Base-by-base conservation (phyloP, 2,797 vertebrate species). In the Paramormyrops hopkinsi region DNA sequence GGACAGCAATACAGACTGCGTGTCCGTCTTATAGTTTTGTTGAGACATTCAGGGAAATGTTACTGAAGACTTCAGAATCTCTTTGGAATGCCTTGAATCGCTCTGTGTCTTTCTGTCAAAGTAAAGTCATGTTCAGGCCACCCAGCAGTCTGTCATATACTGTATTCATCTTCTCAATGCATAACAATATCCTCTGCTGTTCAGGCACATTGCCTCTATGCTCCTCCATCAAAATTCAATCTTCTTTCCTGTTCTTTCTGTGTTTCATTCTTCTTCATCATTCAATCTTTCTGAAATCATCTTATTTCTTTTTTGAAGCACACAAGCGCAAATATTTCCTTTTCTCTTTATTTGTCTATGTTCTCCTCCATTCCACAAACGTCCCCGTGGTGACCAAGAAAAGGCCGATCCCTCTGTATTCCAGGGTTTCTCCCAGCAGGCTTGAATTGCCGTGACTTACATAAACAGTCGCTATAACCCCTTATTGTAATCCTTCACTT, bases 1-100 rank as follows among this genome's bases (percentile, higher is more conserved):
- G 54, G 96, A 96, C 92, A 96, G 96, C 93, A 97, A 89, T 91
- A 96, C 73, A 88, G 91, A 91, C 90, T 96, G 95, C 44, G 88
- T 88, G 90, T 96, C 95, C 73, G 90, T 89, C 83, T 93, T 90
- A 29, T 89, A 17, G 88, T 92, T 93, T 56, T 87, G 87, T 92
- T 94, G 92, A 94, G 95, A 95, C 96, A 97, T 96, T 91, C 92
- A 93, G 91, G 37, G 90, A 48, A 89, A 25, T n/a, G 17, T 87
- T 14, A 87, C 53, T 22, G 12, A 48, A 41, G 46, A 87, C 73
- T 41, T 44, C 73, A 44, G 41, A 79, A 44, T n/a, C 12, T 79
- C 73, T 44, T 44, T 44, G 69, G 9, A 62, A 53, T 12, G 46
- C 41, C 9, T 88, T 69, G 86, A 62, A 17, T n/a, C n/a, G 1